phyloP scores from a whole-genome alignment of 2,113 vertebrate genomes.

The cattle (Bos taurus) region DNA sequence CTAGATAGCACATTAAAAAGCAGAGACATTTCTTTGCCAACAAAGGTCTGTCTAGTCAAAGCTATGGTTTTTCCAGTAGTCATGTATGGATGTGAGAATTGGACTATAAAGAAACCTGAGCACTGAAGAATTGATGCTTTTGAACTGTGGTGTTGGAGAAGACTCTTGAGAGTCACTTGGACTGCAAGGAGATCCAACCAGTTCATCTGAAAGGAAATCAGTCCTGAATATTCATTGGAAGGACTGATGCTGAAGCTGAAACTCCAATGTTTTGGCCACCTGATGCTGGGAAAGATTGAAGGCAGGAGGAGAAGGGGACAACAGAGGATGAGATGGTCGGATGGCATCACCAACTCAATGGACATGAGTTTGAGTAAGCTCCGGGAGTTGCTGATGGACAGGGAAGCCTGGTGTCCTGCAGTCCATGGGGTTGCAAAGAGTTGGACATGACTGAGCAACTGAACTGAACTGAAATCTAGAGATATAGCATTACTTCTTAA shows the following conservation, averaged over 20 bases:
- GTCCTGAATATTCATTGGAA: not conserved
- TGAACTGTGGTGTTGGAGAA: not conserved
- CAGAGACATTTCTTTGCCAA: not conserved
- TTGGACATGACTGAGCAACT: not conserved
- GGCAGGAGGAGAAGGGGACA: not conserved
- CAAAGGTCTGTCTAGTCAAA: not conserved
- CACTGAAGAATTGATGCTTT: not conserved
- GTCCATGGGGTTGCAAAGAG: not conserved
- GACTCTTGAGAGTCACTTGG: not conserved
- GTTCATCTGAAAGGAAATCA: not conserved
- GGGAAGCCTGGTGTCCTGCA: not conserved
- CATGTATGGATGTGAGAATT: not conserved
- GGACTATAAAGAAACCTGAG: not conserved
- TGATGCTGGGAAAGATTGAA: not conserved
- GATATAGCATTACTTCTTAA: not conserved
- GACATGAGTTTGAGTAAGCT: not conserved
- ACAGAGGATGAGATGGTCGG: not conserved
- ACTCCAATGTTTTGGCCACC: not conserved
- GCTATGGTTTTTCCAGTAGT: not conserved
- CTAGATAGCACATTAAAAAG: not conserved
- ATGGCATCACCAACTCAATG: not conserved
- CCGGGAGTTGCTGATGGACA: not conserved
- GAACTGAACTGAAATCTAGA: not conserved
- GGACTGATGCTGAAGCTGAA: not conserved
- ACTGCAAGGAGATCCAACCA: not conserved